Evolutionary conservation across 2,113 vertebrate species (phyloP), one percentile per base, ranked within the genome.

Genomic region (Cavia aperea): DNA sequence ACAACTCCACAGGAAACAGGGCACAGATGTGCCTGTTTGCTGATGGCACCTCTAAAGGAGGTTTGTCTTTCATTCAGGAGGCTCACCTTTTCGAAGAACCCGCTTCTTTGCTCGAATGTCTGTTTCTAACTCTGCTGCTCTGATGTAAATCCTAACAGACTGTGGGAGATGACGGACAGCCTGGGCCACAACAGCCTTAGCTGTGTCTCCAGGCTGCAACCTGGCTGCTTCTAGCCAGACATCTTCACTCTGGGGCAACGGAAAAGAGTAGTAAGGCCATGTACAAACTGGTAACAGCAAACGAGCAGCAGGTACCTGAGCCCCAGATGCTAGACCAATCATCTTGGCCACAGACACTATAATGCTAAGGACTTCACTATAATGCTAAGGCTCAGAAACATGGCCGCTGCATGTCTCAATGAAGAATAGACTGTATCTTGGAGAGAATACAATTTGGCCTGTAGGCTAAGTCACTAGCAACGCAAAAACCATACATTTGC

Each of bases 151-250:
- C 58, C 99, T 98, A 56, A 99, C 99, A 1, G 99, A 99, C 97
- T 99, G 98, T 0, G 99, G 99, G 62, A 99, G 98, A 96, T 99
- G 99, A 23, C 99, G 98, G 31, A 99, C 99, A 5, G 99, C 99
- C 92, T 99, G 99, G 68, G 99, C 99, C 81, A 99, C 99, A 29
- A 99, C 99, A 0, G 99, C 99, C 96, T 99, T 99, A 72, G 99
- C 99, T 0, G 99, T 99, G 94, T 99, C 99, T 19, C 99, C 99
- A 3, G 99, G 99, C 96, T 99, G 99, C 24, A 99, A 97, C 31
- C 99, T 97, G 77, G 99, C 99, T 66, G 99, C 99, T 96, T 99
- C 99, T 36, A 99, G 94, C 99, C 99, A 99, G 43, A 99, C 99
- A 66, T 99, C 99, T 97, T 99, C 99, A 96, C 99, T 99, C 99